Percentiles rank a stretch among this genome's conserved stretches.
Conservation (phyloP, 2,113 vertebrate species). For the Microtus pennsylvanicus region DNA sequence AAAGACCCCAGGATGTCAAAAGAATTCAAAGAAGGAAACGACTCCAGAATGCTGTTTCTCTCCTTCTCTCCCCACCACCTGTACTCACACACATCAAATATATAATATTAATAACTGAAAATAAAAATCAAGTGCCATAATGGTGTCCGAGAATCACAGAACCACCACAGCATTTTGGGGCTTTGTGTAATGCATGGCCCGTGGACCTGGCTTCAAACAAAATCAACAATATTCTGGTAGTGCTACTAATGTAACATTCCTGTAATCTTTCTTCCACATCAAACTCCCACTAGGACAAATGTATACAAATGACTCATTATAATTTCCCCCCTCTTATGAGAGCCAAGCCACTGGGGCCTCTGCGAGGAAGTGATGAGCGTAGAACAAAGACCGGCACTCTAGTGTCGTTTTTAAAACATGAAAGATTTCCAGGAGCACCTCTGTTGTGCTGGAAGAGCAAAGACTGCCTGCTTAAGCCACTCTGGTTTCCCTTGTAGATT, state of each 20-base stretch:
- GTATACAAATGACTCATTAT: slow-evolving; percentile 61
- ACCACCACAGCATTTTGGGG: background rate
- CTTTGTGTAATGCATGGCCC: background rate
- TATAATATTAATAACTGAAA: background rate
- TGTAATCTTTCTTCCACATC: slow-evolving; percentile 39
- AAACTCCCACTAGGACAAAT: slow-evolving; percentile 59
- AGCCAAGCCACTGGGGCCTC: slow-evolving; percentile 53
- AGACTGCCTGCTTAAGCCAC: slow-evolving; percentile 15
- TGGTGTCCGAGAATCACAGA: background rate
- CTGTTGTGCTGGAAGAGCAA: slow-evolving; percentile 16
- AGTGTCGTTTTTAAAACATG: background rate
- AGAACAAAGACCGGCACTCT: slow-evolving; percentile 46
- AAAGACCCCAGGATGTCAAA: background rate
- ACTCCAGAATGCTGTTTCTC: background rate
- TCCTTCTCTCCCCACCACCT: background rate
- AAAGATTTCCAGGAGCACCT: slow-evolving; percentile 57
- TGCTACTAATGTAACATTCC: slow-evolving; percentile 59
- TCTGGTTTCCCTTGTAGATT: slow-evolving; percentile 30
- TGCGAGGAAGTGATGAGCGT: slow-evolving; percentile 46
- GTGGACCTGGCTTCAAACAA: slow-evolving; percentile 47
- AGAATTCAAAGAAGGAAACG: background rate
- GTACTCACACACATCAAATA: background rate
- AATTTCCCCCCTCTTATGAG: background rate
- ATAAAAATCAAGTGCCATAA: background rate
- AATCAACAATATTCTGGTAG: slow-evolving; percentile 31